Base-by-base conservation (phyloP, 2,888 invertebrate genomes). In the Polydrusus pterygomalis region DNA sequence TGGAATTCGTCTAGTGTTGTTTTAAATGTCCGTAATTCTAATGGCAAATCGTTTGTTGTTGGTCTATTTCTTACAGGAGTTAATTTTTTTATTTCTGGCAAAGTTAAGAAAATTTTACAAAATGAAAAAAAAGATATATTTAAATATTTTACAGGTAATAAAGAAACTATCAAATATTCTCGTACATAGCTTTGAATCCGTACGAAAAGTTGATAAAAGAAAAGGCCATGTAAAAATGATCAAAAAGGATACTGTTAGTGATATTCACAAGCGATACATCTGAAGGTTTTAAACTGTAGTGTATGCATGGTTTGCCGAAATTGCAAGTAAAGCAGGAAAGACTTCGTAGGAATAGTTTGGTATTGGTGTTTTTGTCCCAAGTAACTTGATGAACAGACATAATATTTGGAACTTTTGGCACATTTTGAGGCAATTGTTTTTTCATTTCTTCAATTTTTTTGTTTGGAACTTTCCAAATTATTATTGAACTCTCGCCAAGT, bases 301-400 rank as follows among this genome's bases (percentile, higher is more conserved):
- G 40, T 40, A 40, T 40, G 40, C 40, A 40, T 11, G 40, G 40
- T 40, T 40, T 40, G 2, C 11, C 40, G 8, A 40, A 40, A 40
- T 40, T 40, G 40, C 40, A 40, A 40, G 40, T 40, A 40, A 40
- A 40, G 40, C 40, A 40, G 40, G 40, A 40, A 40, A 40, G 40
- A 40, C 40, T 40, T 40, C 40, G 40, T 11, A 40, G 3, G 40
- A 40, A 40, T 40, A 40, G 40, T 7, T 40, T 40, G 11, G 3
- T 40, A 40, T 40, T 8, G 40, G 40, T 40, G 40, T 40, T 40
- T 40, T 40, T 40, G 40, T 40, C 40, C 40, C 40, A 40, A 40
- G 40, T 40, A 2, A 40, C 40, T 40, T 40, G 40, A 40, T 40
- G 40, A 40, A 40, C 40, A 40, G 40, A 40, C 40, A 40, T 40